Percentiles rank a stretch among this genome's conserved stretches.
Evolutionary conservation across 2,113 vertebrate genomes (phyloP).

Genomic region (Candoia aspera): DNA sequence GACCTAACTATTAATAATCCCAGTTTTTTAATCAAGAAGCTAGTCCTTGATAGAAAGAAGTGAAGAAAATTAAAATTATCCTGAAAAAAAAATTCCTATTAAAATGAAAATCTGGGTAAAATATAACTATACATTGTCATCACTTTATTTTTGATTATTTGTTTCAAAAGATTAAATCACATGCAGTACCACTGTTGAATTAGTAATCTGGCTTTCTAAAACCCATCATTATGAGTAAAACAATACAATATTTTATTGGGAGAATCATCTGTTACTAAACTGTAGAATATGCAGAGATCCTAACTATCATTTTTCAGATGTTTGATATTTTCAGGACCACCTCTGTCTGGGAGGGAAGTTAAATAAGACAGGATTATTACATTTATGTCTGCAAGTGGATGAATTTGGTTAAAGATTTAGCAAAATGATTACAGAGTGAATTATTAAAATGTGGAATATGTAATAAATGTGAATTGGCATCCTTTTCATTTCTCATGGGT

Average conservation of each 20-base stretch:
- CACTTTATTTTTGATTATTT: neutral
- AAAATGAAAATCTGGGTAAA: neutral
- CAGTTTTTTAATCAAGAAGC: neutral
- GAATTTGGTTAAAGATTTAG: neutral
- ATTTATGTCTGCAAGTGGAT: neutral
- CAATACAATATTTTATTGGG: neutral
- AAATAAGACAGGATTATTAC: neutral
- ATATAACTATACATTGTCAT: neutral
- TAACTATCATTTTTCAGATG: neutral
- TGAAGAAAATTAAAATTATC: neutral
- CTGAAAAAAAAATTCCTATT: neutral
- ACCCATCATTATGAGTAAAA: neutral
- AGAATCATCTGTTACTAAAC: neutral
- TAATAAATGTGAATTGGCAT: neutral
- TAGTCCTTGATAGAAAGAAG: neutral
- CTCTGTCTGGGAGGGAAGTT: neutral
- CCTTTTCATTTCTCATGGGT: neutral
- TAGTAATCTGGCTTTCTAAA: neutral
- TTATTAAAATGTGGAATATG: neutral
- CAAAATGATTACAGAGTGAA: neutral
- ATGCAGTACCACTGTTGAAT: neutral
- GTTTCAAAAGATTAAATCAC: neutral
- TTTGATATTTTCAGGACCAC: neutral
- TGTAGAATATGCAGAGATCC: neutral
- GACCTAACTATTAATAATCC: neutral